Conservation (phyloP, 2,797 vertebrate genomes). For the Lerista edwardsae region DNA sequence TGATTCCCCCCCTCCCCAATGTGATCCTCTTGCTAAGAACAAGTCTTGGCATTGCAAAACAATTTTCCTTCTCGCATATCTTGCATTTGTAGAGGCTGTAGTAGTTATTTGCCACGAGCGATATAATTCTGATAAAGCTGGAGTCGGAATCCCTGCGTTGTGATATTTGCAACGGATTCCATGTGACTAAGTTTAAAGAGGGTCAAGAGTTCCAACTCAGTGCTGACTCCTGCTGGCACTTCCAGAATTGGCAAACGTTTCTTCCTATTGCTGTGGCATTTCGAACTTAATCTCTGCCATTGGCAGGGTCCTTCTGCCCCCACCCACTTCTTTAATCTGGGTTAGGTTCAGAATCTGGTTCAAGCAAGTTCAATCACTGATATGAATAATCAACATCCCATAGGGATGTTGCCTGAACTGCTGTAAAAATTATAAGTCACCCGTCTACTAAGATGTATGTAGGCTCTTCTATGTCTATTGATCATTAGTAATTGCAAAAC, state of each 20-base stretch:
- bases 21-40: neutral
- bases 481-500: neutral
- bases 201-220: neutral
- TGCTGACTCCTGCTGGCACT: constrained; percentile 13
- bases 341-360: neutral
- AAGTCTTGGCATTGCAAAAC: neutral
- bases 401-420: neutral
- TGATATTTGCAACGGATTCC: constrained; percentile 15
- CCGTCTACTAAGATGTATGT: neutral
- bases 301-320: neutral
- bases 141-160: neutral
- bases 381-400: too few species aligned
- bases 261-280: neutral
- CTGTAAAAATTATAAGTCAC: neutral
- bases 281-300: neutral
- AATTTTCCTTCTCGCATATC: neutral
- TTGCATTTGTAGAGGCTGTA: neutral
- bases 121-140: neutral
- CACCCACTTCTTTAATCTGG: too few species aligned
- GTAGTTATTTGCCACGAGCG: neutral
- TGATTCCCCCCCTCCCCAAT: neutral
- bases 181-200: neutral
- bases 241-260: neutral
- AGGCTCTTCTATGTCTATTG: neutral
- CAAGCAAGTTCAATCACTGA: neutral